Evolutionary conservation across 2,797 vertebrate genomes (phyloP), one percentile per base, ranked within the genome.

Genomic region (Sternotherus odoratus): DNA sequence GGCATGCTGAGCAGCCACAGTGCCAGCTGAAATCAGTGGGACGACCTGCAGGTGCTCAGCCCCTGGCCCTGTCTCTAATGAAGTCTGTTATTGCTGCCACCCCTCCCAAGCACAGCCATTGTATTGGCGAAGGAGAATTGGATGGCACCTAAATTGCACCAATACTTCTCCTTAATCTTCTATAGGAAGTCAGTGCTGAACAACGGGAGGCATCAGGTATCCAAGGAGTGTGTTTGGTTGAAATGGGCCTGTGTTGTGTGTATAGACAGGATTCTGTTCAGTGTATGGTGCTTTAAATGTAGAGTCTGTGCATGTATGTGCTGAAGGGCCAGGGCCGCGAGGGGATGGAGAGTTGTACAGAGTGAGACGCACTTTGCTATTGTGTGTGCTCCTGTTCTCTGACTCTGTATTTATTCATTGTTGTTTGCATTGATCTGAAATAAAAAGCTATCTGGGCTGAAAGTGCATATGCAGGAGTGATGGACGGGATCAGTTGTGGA

Each of bases 41-140:
- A 72, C 83, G 80, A 72, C 83, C 85, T 92, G 74, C 77, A 69
- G 92, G 87, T 89, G 43, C 89, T 94, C 85, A 82, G 91, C 12
- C 74, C 30, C 7, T 60, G 30, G 30, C 57, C 30, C 57, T 60
- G 30, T 33, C 30, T 60, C 57, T 60, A 30, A 60, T 33, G 15
- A 60, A 60, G 57, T 91, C 81, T 90, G 28, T 92, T 54, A 54
- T 81, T 53, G 36, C 23, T 24, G 74, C 88, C 33, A 13, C 36
- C 3, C 2, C 4, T 15, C 39, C 75, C 74, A 53, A 85, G 82
- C 88, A 85, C 19, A 85, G 8, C 39, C 53, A 39, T 49, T 92
- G 79, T 48, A 86, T 6, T 3, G 24, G 75, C 77, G 46, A 75
- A 82, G 77, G 85, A 72, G 79, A 90, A 84, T 49, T 92, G 89